Base-by-base conservation (phyloP, 2,888 invertebrate species). In the Candidula unifasciata region DNA sequence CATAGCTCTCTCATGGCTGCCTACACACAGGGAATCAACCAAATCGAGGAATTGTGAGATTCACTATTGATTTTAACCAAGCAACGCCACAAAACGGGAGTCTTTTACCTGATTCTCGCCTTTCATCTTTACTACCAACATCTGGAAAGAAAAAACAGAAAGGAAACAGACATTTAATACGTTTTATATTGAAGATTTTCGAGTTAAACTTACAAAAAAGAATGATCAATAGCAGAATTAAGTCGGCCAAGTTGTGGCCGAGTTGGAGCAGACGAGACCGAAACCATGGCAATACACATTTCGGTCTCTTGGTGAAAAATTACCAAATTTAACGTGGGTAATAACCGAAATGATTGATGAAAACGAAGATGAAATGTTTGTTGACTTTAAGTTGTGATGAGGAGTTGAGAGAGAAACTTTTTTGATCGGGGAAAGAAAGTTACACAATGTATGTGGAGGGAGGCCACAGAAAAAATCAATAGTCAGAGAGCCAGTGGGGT, bases 111-210 rank as follows among this genome's bases (percentile, higher is more conserved):
- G 90, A 64, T 91, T 91, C 74, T 92, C 91, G 44, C 88, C 84
- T 87, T 92, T 91, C 87, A 92, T 89, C 87, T 90, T 91, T 30
- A 91, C 88, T 52, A 93, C 92, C 86, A 92, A 85, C 86, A 90
- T 89, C 92, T 92, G 90, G 68, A 81, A 66, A 83, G 68, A 33
- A 68, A 68, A 66, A 76, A 27, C 16, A 71, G 57, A 64, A 80
- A 68, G 30, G 68, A 66, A 35, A n/a, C 2, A 37, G n/a, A 13
- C 35, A 10, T 44, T 44, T 10, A 44, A 44, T 13, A 44, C 44
- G 44, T 10, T 44, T 44, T 10, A 10, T 44, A 1, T 0, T 6
- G 6, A 10, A 10, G 16, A 80, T 68, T 24, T 27, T 8, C 37
- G 69, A 57, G 66, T 83, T 79, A 37, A 66, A 35, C 71, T 33